Conservation (phyloP, 2,797 vertebrate species). For the Gymnocypris eckloni region DNA sequence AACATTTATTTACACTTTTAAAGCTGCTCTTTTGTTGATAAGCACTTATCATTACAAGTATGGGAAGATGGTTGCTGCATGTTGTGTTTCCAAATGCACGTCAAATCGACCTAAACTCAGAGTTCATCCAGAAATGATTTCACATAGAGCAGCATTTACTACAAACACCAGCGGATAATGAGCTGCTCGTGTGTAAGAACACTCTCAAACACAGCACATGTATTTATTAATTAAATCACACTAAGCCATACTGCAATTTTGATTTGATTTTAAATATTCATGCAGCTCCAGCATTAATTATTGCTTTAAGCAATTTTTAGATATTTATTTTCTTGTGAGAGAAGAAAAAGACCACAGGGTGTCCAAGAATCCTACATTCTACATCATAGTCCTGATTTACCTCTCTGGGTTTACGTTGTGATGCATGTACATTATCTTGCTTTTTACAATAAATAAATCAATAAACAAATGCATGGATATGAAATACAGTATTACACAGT, state of each 20-base stretch:
- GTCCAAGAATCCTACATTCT: neutral
- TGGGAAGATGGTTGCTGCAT: neutral
- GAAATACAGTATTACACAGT: neutral
- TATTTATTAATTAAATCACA: neutral
- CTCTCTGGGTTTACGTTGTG: neutral
- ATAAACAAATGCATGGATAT: neutral
- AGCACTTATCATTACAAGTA: neutral
- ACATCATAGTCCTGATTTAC: neutral
- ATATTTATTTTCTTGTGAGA: neutral
- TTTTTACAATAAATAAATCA: neutral
- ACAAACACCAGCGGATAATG: neutral
- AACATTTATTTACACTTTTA: neutral
- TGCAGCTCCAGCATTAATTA: neutral
- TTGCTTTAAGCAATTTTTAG: neutral
- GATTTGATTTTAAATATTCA: neutral
- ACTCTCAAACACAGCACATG: neutral
- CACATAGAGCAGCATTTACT: neutral
- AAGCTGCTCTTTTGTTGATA: neutral
- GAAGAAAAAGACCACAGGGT: neutral
- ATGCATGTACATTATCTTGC: neutral
- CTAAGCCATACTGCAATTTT: neutral
- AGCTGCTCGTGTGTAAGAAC: neutral
- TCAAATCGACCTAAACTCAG: neutral
- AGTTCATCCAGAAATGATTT: neutral
- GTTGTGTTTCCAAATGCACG: neutral